Evolutionary conservation across 1,140 invertebrate species (phyloP), one percentile per base, ranked within the genome.

Genomic region (Protaetia brevitarsis): DNA sequence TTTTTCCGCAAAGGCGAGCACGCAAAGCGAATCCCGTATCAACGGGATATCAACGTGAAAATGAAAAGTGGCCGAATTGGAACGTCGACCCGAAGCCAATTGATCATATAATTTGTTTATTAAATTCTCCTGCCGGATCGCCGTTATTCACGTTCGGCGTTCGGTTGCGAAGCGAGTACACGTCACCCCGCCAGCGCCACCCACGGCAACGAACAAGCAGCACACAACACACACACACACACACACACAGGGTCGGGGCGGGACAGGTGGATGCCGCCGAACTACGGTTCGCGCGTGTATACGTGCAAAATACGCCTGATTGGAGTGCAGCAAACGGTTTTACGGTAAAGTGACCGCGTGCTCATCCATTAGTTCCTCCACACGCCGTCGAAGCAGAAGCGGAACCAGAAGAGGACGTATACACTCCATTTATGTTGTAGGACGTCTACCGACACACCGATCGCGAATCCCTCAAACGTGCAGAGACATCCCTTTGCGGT

Each of bases 271-370:
- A 36, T 28, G 26, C 19, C 29, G 59, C 8, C 16, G 58, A 19
- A 31, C 13, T 13, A 30, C 29, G 8, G 41, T 51, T 16, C 26
- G 16, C 16, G 34, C 34, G 41, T 51, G 26, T 51, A 51, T 16
- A 51, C 26, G 41, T 51, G 41, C 41, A 51, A 51, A 51, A 51
- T 41, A 66, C 64, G 64, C 64, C 64, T 66, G 64, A 58, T 34
- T 66, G 34, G 57, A 60, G 29, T n/a, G 31, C 64, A 61, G 56
- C 64, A 66, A 66, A 66, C 64, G 64, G 64, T 66, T 66, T 66
- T 58, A 66, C 64, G 64, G 64, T 66, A 58, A 60, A 61, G 57
- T 66, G 64, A 66, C 64, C 64, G 34, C 57, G 64, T 66, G 64
- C 58, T 66, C 58, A 61, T 41, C 57, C 64, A 66, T 66, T 66